These are phyloP conservation scores for Tauraco erythrolophus DNA, from an alignment of 2,113 vertebrate genomes.

Conservation along the genomic window DNA sequence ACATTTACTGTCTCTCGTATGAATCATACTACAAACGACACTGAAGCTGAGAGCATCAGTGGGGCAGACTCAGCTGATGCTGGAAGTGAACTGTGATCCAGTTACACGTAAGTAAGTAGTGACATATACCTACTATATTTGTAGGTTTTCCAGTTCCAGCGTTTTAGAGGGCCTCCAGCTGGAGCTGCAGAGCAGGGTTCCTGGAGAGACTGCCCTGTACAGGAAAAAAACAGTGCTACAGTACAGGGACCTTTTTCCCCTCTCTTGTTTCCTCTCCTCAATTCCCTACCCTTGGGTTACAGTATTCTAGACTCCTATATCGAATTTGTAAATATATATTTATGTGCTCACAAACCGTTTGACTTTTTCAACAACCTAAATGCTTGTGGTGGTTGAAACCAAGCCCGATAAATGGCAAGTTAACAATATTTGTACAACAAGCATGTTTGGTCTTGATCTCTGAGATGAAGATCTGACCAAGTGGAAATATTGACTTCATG, in stretches of 20 bases:
- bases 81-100: neutral
- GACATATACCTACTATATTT: accelerated
- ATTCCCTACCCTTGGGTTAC: neutral
- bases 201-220: neutral
- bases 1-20: accelerated
- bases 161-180: neutral
- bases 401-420: neutral
- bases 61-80: neutral
- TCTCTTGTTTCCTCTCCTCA: neutral
- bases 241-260: neutral
- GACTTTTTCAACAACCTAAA: neutral
- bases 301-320: neutral
- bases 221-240: neutral
- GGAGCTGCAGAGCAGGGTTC: neutral
- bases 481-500: neutral
- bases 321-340: neutral
- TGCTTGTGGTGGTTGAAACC: neutral
- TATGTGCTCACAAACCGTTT: neutral
- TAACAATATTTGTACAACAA: neutral
- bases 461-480: neutral
- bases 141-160: neutral
- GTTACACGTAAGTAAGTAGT: neutral
- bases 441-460: neutral
- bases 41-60: neutral
- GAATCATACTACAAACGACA: neutral